Conservation (phyloP, 2,797 vertebrate genomes). For the Helostoma temminkii region DNA sequence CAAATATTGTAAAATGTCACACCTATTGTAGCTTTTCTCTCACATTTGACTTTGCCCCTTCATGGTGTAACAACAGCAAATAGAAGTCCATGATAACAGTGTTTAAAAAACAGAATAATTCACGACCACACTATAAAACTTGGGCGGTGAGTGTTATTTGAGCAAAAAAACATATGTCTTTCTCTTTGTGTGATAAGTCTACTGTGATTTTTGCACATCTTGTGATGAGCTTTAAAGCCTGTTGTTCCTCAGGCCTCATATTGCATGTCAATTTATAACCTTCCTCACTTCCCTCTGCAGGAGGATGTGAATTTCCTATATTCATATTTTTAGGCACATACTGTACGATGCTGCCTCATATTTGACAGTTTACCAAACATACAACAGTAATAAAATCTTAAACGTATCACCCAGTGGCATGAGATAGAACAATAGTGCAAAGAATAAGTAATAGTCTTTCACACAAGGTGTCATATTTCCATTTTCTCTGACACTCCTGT, state of each 20-base stretch:
- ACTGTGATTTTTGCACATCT: constrained; percentile 75
- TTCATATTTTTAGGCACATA: constrained; percentile 41
- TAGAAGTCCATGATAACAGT: constrained; percentile 49
- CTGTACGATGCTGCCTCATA: constrained; percentile 20
- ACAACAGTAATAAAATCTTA: constrained; percentile 48
- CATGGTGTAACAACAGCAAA: constrained; percentile 35
- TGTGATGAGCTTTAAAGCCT: constrained; percentile 68
- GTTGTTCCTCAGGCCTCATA: constrained; percentile 60
- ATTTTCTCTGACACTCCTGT: constrained; percentile 55
- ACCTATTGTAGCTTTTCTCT: constrained; percentile 33
- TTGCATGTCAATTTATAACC: constrained; percentile 63
- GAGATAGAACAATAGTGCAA: constrained; percentile 38
- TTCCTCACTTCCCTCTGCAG: constrained; percentile 42
- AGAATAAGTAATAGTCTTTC: constrained; percentile 55
- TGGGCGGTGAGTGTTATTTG: constrained; percentile 64
- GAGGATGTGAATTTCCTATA: constrained; percentile 42
- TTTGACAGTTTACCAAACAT: constrained; percentile 46
- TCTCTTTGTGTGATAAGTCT: constrained; percentile 77
- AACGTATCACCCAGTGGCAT: constrained; percentile 45
- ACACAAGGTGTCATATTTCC: constrained; percentile 60
- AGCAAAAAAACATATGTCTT: constrained; percentile 74
- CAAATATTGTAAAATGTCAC: constrained; percentile 56
- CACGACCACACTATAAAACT: constrained; percentile 63
- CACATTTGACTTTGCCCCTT: constrained; percentile 48
- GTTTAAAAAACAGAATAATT: constrained; percentile 68